Evolutionary conservation across 2,888 invertebrate genomes (phyloP).

Genomic region (Liposcelis brunnea): DNA sequence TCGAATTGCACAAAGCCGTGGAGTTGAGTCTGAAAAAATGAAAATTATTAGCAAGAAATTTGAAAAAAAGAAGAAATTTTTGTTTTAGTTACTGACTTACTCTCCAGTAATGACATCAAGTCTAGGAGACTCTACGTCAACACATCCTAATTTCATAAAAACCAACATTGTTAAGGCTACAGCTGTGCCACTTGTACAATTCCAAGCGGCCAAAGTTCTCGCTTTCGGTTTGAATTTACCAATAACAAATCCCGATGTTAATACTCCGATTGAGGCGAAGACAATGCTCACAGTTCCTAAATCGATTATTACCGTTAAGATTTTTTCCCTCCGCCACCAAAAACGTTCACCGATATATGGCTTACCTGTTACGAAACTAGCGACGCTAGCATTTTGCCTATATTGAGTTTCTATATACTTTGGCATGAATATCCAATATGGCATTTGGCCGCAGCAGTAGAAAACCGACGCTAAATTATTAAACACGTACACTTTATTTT

Average conservation of each 20-base stretch:
- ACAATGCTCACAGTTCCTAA: constrained; percentile 21
- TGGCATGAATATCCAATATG: constrained; percentile 33
- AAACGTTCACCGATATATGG: neutral
- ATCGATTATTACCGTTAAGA: neutral
- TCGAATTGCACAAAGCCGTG: neutral
- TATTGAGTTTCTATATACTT: constrained; percentile 37
- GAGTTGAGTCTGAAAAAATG: neutral
- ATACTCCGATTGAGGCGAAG: constrained; percentile 21
- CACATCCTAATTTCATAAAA: constrained; percentile 23
- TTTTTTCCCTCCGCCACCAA: neutral
- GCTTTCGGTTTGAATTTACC: constrained; percentile 22
- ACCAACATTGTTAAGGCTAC: constrained; percentile 20
- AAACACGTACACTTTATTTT: constrained; percentile 27
- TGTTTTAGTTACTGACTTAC: constrained; percentile 11
- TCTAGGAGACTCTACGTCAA: constrained; percentile 16
- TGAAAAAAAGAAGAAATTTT: too few relatives aligned
- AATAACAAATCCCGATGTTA: constrained; percentile 20
- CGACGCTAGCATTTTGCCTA: constrained; percentile 28
- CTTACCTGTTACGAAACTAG: constrained; percentile 32
- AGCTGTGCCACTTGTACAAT: constrained; percentile 21
- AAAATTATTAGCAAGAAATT: too few relatives aligned
- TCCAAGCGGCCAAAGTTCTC: constrained; percentile 21
- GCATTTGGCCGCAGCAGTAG: constrained; percentile 26
- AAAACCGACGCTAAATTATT: constrained; percentile 29
- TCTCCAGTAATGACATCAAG: constrained; percentile 14